Conservation (phyloP, 2,797 vertebrate genomes). For the Podargus strigoides region DNA sequence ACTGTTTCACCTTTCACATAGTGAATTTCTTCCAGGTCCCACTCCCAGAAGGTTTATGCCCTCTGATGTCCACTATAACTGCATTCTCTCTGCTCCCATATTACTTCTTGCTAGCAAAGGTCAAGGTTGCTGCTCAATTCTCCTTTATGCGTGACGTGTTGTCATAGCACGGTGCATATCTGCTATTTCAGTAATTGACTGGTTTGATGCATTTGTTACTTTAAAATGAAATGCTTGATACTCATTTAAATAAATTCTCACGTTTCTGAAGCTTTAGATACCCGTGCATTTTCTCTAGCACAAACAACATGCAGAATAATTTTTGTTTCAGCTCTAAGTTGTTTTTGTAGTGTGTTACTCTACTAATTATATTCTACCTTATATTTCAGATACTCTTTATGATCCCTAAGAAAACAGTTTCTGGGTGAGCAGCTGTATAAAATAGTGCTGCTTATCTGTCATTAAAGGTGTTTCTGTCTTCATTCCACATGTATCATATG, state of each 20-base stretch:
- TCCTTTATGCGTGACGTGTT: not conserved
- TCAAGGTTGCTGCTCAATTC: not conserved
- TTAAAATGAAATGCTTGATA: not conserved
- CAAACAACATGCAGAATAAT: fast-evolving
- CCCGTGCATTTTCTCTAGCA: not conserved
- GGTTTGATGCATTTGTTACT: not conserved
- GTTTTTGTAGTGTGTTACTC: not conserved
- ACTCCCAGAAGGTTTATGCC: not conserved
- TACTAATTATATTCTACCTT: not conserved
- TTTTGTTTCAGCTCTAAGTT: not conserved
- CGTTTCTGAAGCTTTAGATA: not conserved
- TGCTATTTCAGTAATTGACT: not conserved
- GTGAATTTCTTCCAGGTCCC: not conserved
- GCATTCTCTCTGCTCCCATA: not conserved
- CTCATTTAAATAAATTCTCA: not conserved
- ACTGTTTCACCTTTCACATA: not conserved
- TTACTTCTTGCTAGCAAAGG: not conserved
- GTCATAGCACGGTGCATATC: not conserved
- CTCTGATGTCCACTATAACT: not conserved
- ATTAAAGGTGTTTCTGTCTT: not conserved
- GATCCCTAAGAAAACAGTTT: not conserved
- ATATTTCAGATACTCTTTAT: not conserved
- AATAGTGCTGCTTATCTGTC: not conserved
- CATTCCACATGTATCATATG: not conserved
- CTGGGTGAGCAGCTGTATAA: not conserved